Conservation (phyloP, 2,888 invertebrate genomes). For the Spodoptera exigua region DNA sequence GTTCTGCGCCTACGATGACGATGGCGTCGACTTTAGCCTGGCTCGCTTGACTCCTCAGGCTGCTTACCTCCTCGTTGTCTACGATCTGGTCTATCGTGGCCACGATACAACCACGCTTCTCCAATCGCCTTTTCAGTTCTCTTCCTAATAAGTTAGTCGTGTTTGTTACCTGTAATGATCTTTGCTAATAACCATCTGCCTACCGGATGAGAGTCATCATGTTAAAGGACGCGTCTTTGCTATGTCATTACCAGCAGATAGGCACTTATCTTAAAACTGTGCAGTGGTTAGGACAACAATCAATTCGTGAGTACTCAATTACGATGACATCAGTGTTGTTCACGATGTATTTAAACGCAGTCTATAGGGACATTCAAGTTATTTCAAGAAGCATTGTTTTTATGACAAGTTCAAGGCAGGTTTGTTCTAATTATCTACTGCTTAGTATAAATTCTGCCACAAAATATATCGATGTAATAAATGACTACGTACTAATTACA, state of each 20-base stretch:
- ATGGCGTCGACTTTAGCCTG: slow-evolving; percentile 73
- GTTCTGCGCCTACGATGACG: slow-evolving; percentile 77
- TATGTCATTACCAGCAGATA: no score
- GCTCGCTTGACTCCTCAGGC: slow-evolving; percentile 36
- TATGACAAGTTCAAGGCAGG: background rate
- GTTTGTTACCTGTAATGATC: slow-evolving; percentile 75
- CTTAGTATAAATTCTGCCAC: slow-evolving; percentile 7
- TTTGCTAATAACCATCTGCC: slow-evolving; percentile 34
- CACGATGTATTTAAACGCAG: slow-evolving; percentile 1
- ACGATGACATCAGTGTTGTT: slow-evolving; percentile 10
- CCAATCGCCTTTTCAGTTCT: slow-evolving; percentile 71
- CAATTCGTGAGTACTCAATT: slow-evolving; percentile 2
- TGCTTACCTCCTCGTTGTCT: slow-evolving; percentile 54
- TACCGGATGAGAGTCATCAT: slow-evolving; percentile 4
- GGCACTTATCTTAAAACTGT: slow-evolving; percentile 2
- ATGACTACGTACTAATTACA: no score
- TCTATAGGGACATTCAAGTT: no score
- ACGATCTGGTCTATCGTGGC: slow-evolving; percentile 53
- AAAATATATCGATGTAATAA: background rate
- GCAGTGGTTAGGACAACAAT: background rate
- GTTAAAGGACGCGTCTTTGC: background rate
- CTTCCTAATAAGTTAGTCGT: slow-evolving; percentile 72
- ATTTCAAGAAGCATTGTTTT: slow-evolving; percentile 7
- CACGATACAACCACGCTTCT: slow-evolving; percentile 74
- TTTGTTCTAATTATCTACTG: slow-evolving; percentile 13